Base-by-base conservation (phyloP, 2,888 invertebrate species). In the Pyrrhia umbra region DNA sequence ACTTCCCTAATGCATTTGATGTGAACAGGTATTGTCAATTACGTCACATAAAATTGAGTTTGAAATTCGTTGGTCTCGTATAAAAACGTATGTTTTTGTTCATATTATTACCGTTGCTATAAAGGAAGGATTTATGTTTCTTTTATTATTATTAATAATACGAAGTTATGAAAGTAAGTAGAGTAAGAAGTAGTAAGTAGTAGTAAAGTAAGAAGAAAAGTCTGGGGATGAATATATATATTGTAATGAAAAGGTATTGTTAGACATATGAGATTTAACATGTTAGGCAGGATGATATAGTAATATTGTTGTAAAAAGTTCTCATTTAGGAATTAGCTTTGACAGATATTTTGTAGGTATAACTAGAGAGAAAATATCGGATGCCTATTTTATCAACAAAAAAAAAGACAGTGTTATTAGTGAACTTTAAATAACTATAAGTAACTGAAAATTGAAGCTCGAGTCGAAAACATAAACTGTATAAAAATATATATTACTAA, bases 1-100 rank as follows among this genome's bases (percentile, higher is more conserved):
- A 46, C 66, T 56, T 58, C 58, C 59, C 55, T 77, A 76, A 76
- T 73, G 77, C 75, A 67, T 74, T 73, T 70, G 47, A 66, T 66
- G 30, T 27, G 66, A 60, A 63, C 74, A 73, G 73, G 65, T 69
- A 63, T 73, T 77, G 75, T 77, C 75, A 69, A 74, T 75, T 69
- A 77, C 34, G 66, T 51, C 51, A 57, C 47, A 77, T 66, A 45
- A 47, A 69, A 72, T 74, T 46, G 74, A 68, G 75, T 58, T 75
- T 42, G 52, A 45, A 50, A 65, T 59, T 57, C 62, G 30, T 50
- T 58, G 42, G 27, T 54, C 21, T n/a, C 47, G 55, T 63, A 71
- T 50, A 37, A 58, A 69, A 63, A 75, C 64, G 58, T 69, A 46
- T 45, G 13, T 45, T 57, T 58, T 63, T 75, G 49, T 57, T 55